These are phyloP conservation scores for Archilochus colubris DNA, from an alignment of 2,113 vertebrate species.

Conservation along the genomic window DNA sequence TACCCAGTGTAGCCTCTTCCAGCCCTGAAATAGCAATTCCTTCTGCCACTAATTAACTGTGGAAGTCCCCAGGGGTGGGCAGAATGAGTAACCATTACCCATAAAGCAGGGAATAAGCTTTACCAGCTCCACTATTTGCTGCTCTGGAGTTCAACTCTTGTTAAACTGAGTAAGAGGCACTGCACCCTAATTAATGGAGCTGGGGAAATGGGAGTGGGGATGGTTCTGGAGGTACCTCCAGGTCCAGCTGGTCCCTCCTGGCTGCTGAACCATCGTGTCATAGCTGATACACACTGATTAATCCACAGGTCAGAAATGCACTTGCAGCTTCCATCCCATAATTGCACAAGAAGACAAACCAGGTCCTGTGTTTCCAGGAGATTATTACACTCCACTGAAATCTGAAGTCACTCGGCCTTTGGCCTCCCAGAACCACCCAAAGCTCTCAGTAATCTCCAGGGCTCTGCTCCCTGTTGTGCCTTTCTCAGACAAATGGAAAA, in stretches of 20 bases:
- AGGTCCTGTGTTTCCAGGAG: slow-evolving; percentile 12
- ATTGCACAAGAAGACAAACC: neutral
- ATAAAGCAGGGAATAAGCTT: neutral
- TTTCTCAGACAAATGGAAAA: slow-evolving; percentile 52
- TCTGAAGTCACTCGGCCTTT: slow-evolving; percentile 39
- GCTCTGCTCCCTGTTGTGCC: slow-evolving; percentile 50
- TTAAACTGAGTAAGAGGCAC: neutral
- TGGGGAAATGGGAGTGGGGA: neutral
- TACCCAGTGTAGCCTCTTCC: neutral
- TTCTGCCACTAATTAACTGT: neutral
- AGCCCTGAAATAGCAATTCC: neutral
- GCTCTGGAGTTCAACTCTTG: neutral
- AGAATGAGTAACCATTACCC: neutral
- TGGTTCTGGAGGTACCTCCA: neutral
- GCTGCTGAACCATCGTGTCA: neutral
- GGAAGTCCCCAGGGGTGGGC: neutral
- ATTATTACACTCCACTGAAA: slow-evolving; percentile 35
- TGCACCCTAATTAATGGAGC: neutral
- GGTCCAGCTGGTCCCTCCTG: neutral
- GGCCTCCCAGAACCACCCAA: slow-evolving; percentile 51
- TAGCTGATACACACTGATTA: neutral
- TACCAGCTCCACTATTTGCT: neutral
- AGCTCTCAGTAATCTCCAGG: slow-evolving; percentile 34
- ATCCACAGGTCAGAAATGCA: neutral
- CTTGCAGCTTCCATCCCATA: slow-evolving; percentile 8